A percentile compares a stretch with the other conserved stretches of the same genome.
phyloP scores from a whole-genome alignment of 2,797 vertebrate species.

The Melanogrammus aeglefinus region DNA sequence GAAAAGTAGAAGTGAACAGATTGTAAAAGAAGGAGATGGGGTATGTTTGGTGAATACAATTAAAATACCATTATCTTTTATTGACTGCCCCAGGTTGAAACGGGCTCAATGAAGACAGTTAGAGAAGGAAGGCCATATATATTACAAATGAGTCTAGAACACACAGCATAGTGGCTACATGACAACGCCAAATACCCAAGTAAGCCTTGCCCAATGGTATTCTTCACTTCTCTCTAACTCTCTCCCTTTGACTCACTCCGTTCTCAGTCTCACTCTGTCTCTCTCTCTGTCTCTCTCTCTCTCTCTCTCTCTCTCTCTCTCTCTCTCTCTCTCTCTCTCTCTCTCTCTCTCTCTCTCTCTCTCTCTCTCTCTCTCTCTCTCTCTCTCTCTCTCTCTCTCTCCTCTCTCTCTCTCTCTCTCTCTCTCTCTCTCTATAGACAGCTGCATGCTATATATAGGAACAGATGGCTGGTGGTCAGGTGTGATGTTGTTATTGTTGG shows the following conservation, averaged over 20 bases:
- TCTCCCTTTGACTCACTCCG: neutral
- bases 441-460: neutral
- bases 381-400: neutral
- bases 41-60: neutral
- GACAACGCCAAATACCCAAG: neutral
- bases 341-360: neutral
- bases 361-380: neutral
- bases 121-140: neutral
- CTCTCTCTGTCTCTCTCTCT: neutral
- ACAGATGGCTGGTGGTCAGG: neutral
- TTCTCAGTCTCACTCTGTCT: neutral
- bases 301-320: neutral
- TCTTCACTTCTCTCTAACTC: neutral
- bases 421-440: slow-evolving; percentile 33
- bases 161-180: neutral
- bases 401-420: neutral
- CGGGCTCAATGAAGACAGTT: neutral
- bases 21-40: neutral
- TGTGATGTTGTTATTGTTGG: neutral
- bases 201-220: neutral
- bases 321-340: too few species aligned
- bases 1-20: neutral
- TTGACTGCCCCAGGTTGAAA: neutral
- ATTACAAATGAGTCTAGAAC: neutral
- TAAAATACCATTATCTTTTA: neutral